Evolutionary conservation across 2,113 vertebrate genomes (phyloP), one percentile per base, ranked within the genome.

Genomic region (Urocitellus parryii): DNA sequence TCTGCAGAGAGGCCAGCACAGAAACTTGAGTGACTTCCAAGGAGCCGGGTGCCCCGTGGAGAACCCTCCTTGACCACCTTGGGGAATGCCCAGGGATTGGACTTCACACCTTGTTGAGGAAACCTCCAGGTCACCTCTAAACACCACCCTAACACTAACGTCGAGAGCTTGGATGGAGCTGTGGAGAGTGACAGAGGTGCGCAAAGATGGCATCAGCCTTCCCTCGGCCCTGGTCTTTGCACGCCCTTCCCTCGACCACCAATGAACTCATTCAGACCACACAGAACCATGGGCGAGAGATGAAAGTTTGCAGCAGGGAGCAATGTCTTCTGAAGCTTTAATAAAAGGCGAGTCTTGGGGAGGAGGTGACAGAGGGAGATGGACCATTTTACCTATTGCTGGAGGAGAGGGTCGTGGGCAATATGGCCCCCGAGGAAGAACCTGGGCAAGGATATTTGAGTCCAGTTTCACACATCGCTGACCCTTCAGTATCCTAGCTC

Each of bases 71-170:
- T 42, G 90, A 8, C 2, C 29, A 16, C 3, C 16, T 77, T 45
- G 80, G 51, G 63, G 16, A 92, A 9, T 13, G 20, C 51, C 53
- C 24, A 32, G 7, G 13, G 17, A 78, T 87, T 18, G 1, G 25
- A 83, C 9, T 27, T 58, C 78, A 78, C 48, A 88, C 29, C 56
- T 95, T 79, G 32, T 22, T 88, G 42, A 91, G 68, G 25, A 87
- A 90, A 79, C 63, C 48, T 63, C 34, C 63, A 74, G 39, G 39
- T 12, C 9, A n/a, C 48, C 9, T 13, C 61, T 74, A 27, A 70
- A 22, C 51, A 24, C 29, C 73, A 58, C 34, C 42, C 20, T 37
- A 48, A 79, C 17, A 42, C 51, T 8, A 45, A 58, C 14, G 5
- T 73, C 39, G 87, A 20, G 67, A 87, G 29, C 25, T 65, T 45